Base-by-base conservation (phyloP, 2,113 vertebrate species). In the Willisornis vidua region DNA sequence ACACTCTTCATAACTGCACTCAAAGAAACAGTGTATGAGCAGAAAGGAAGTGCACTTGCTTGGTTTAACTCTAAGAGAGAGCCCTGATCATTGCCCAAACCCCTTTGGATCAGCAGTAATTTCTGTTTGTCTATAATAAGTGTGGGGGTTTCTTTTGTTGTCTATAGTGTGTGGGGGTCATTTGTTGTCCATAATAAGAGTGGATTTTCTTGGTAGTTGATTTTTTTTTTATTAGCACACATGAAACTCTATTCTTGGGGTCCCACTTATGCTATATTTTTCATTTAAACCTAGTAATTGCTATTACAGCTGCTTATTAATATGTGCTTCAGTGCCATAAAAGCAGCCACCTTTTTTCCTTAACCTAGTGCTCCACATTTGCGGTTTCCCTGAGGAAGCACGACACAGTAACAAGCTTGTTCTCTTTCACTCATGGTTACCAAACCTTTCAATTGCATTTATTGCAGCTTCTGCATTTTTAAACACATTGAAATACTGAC, bases 381-480 rank as follows among this genome's bases (percentile, higher is more conserved):
- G 33, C 29, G 8, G 14, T 61, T 91, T 75, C 77, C 71, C 46
- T 10, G 7, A 87, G 55, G 70, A 87, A 72, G n/a, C 39, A 70
- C 19, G 37, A 19, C 37, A 41, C 52, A 41, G 52, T 20, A 73
- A 93, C 26, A 95, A 49, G 19, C 73, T 75, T 61, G 16, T 35
- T 85, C 28, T n/a, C 16, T 82, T 85, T 73, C 78, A 87, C 76
- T 95, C 76, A 52, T 20, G 25, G 76, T 59, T 87, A 94, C 65
- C 57, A 94, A 94, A 81, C 52, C 48, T 88, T 94, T 76, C 87
- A 77, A 45, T 37, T 83, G 48, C 28, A 76, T 82, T 66, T 90
- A 87, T 48, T 88, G 65, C 37, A 87, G 58, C 37, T 87, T 77
- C 61, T 91, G 37, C 70, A 81, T 80, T 94, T 94, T 95, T 89